These are phyloP conservation scores for Microctonus aethiopoides DNA, from an alignment of 2,888 invertebrate species.

Conservation along the genomic window DNA sequence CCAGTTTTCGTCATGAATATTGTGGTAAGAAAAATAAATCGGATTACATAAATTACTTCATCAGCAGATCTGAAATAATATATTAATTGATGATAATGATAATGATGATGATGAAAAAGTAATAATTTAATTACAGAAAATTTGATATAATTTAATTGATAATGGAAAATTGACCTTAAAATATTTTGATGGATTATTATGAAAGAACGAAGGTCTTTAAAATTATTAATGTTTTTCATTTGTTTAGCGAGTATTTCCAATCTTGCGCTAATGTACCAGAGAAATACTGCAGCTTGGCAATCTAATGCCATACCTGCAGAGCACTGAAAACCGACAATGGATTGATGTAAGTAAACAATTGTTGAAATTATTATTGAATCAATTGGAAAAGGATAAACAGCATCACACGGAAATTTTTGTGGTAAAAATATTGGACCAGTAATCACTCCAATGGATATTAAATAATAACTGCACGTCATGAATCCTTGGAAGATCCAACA, in stretches of 20 bases:
- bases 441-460: conserved; percentile 33
- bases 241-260: conserved; percentile 38
- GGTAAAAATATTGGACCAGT: conserved; percentile 37
- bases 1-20: too few species aligned
- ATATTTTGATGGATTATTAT: too few species aligned
- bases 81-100: too few species aligned
- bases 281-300: conserved; percentile 39
- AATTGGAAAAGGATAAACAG: conserved; percentile 47
- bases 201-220: too few species aligned
- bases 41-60: too few species aligned
- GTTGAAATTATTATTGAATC: conserved; percentile 30
- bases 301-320: conserved; percentile 40
- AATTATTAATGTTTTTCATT: too few species aligned
- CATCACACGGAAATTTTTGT: conserved; percentile 46
- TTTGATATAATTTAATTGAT: too few species aligned
- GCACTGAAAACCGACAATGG: conserved; percentile 39
- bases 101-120: too few species aligned
- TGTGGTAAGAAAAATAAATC: too few species aligned
- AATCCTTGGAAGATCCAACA: conserved; percentile 23
- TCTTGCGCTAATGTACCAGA: conserved; percentile 46
- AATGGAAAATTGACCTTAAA: too few species aligned
- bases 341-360: conserved; percentile 43
- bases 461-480: not conserved
- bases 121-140: too few species aligned
- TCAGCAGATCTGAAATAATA: too few species aligned